These are phyloP conservation scores for Cephalophus harveyi DNA, from an alignment of 2,113 vertebrate genomes.

Conservation along the genomic window DNA sequence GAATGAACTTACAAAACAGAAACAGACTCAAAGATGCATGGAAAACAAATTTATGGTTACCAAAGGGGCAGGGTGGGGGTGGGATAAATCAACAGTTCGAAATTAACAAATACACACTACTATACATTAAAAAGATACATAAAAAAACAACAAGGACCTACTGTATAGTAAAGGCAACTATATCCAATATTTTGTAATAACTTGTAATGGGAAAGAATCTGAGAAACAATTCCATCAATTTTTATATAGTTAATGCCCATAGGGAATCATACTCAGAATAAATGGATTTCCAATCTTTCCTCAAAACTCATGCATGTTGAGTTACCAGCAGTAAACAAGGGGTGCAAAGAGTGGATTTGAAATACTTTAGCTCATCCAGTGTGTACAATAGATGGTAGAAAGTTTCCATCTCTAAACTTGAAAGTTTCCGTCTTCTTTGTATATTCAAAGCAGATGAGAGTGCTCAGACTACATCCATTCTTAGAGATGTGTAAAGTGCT, in stretches of 20 bases:
- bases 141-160: neutral
- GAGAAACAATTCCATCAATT: neutral
- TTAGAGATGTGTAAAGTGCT: neutral
- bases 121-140: neutral
- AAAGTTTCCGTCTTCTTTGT: neutral
- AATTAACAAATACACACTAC: neutral
- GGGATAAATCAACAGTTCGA: neutral
- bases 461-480: neutral
- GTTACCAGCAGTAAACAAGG: neutral
- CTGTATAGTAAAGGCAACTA: neutral
- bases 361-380: neutral
- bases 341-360: neutral
- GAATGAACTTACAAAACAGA: neutral
- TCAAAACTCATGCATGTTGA: neutral
- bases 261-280: neutral
- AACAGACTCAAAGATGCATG: neutral
- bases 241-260: neutral
- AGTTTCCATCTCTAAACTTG: neutral
- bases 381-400: neutral
- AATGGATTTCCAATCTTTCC: neutral
- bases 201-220: neutral
- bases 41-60: neutral
- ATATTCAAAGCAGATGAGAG: neutral
- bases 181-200: neutral
- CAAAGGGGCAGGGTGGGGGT: neutral